Base-by-base conservation (phyloP, 2,797 vertebrate species). In the Phataginus tricuspis region DNA sequence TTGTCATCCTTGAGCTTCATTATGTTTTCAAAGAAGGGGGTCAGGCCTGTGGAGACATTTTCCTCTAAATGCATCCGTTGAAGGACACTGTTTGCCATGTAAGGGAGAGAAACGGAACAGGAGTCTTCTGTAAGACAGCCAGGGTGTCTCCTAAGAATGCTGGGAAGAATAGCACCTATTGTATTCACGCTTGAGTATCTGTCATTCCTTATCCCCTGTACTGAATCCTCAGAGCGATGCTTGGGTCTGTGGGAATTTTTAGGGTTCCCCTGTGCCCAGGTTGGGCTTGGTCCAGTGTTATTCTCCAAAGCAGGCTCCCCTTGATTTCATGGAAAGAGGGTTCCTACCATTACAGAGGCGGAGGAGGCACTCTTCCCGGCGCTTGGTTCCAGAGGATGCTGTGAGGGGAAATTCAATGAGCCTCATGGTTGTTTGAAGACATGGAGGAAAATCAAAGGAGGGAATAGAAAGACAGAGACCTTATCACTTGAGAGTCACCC, bases 1-100 rank as follows among this genome's bases (percentile, higher is more conserved):
- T 63, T 98, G 71, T 82, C 95, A 84, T 98, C 98, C 93, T 89
- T 88, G 74, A 82, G 72, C 6, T 25, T 86, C 90, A 96, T 95
- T 98, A 95, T 96, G 92, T 96, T 98, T 97, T 97, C 93, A 98
- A 95, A 97, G 95, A 91, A 94, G 87, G 75, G 95, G 92, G 98
- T 90, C 8, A 14, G 92, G 51, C 83, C 78, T 72, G 89, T 72
- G 94, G 96, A 97, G 97, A 97, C 88, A 66, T 94, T 97, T 95
- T 86, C 86, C 69, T 93, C 72, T 96, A 95, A 97, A 95, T 94
- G 91, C 95, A 96, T 96, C 91, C 97, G 97, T 97, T 97, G 96
- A 98, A 96, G 92, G 92, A 92, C 72, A 61, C 88, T 95, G 91
- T 55, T 95, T 63, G 51, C 85, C 18, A n/a, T 25, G 69, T n/a